Percentiles rank a stretch among this genome's conserved stretches.
Conservation (phyloP, 2,888 invertebrate genomes). For the Rhagophthalmus giganteus region DNA sequence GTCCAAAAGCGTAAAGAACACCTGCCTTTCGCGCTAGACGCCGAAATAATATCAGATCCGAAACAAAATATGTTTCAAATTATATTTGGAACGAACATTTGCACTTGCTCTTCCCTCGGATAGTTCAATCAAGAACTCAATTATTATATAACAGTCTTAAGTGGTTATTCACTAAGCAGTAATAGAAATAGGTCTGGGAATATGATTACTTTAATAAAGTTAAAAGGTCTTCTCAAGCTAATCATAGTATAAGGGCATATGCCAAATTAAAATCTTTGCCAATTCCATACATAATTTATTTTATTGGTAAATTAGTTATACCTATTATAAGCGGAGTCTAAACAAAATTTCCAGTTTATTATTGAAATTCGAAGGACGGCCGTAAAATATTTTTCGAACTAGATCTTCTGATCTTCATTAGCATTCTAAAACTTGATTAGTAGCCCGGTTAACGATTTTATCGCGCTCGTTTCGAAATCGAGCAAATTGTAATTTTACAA, state of each 20-base stretch:
- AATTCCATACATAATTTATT: background rate
- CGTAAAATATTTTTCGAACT: too few relatives aligned
- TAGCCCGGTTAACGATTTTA: too few relatives aligned
- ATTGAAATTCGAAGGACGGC: too few relatives aligned
- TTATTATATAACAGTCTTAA: slow-evolving; percentile 42
- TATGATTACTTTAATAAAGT: slow-evolving; percentile 36
- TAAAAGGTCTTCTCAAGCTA: slow-evolving; percentile 26
- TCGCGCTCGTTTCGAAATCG: too few relatives aligned
- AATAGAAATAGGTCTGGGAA: slow-evolving; percentile 39
- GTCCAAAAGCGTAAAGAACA: slow-evolving; percentile 8
- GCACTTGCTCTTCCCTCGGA: slow-evolving; percentile 27
- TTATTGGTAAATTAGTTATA: too few relatives aligned
- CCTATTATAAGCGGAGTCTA: too few relatives aligned
- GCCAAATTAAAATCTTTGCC: slow-evolving; percentile 12
- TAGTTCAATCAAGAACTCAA: slow-evolving; percentile 39
- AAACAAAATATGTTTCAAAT: slow-evolving; percentile 7
- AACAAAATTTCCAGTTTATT: too few relatives aligned
- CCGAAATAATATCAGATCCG: background rate
- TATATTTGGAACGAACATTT: slow-evolving; percentile 23
- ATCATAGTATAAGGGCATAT: slow-evolving; percentile 13
- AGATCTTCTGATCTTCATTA: too few relatives aligned
- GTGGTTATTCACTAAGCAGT: slow-evolving; percentile 40
- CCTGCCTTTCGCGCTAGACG: slow-evolving; percentile 11
- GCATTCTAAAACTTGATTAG: too few relatives aligned
- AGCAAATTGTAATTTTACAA: too few relatives aligned